Evolutionary conservation across 2,888 invertebrate species (phyloP).

Genomic region (Xylocampa areola): DNA sequence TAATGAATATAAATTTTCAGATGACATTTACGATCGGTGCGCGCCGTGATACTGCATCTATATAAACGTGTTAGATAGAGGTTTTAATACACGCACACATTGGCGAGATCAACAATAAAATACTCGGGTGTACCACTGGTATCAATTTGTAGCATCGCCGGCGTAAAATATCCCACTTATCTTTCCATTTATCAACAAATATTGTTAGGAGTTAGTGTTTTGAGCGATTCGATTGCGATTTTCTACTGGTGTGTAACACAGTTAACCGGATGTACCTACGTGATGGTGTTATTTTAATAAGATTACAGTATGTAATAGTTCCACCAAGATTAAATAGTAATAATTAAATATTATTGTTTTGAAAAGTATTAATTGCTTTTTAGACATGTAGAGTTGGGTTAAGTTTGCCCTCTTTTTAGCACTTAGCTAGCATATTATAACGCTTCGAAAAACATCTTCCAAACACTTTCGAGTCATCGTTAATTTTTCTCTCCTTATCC

Average conservation of each 20-base stretch:
- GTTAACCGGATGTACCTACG: background rate
- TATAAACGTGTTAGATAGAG: slow-evolving; percentile 81
- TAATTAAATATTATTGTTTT: too few species aligned
- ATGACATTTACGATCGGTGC: slow-evolving; percentile 89
- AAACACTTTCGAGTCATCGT: too few species aligned
- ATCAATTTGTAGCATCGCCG: slow-evolving; percentile 80
- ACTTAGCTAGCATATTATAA: too few species aligned
- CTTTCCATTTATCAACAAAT: slow-evolving; percentile 78
- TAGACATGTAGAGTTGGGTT: too few species aligned
- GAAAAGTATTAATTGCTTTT: too few species aligned
- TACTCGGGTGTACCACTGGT: slow-evolving; percentile 67
- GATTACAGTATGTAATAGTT: too few species aligned
- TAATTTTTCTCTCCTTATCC: too few species aligned
- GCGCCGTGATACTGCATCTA: slow-evolving; percentile 85
- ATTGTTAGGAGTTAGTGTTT: slow-evolving; percentile 63
- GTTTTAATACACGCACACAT: slow-evolving; percentile 81
- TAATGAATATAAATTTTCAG: slow-evolving; percentile 90
- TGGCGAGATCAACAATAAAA: slow-evolving; percentile 71
- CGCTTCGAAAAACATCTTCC: too few species aligned
- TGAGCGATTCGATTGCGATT: slow-evolving; percentile 56
- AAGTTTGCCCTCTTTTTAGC: too few species aligned
- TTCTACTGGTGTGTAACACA: slow-evolving; percentile 28
- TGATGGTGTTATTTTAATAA: background rate
- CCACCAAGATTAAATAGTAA: too few species aligned
- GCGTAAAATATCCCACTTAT: slow-evolving; percentile 76